Conservation (phyloP, 2,797 vertebrate genomes). For the Tenualosa ilisha region DNA sequence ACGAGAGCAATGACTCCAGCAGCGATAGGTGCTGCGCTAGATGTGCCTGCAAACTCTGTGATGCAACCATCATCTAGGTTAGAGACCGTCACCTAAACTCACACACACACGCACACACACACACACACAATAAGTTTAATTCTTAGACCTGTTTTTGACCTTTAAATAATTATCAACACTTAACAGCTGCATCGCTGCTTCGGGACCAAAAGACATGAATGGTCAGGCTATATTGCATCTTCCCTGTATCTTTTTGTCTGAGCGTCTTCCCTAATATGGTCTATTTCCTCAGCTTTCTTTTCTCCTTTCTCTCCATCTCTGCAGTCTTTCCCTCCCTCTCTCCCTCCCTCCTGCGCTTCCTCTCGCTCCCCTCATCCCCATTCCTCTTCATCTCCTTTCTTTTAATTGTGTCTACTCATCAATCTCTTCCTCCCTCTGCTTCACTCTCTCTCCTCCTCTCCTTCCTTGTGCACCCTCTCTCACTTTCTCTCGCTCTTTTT, state of each 20-base stretch:
- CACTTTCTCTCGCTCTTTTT: neutral
- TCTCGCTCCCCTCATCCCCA: neutral
- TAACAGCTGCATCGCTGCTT: too few species aligned
- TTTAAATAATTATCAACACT: too few species aligned
- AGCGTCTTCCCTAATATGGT: too few species aligned
- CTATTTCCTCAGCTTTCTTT: too few species aligned
- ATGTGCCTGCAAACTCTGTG: constrained; percentile 70
- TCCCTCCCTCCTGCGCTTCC: neutral
- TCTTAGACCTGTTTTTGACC: too few species aligned
- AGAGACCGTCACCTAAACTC: constrained; percentile 76
- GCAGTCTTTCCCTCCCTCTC: too few species aligned
- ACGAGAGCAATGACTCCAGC: constrained; percentile 65
- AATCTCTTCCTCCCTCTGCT: neutral
- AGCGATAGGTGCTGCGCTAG: constrained; percentile 61
- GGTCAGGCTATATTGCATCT: too few species aligned
- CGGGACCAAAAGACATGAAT: too few species aligned
- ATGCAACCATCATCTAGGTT: constrained; percentile 70
- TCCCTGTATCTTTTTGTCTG: too few species aligned
- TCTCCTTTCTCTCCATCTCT: too few species aligned
- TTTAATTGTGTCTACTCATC: neutral
- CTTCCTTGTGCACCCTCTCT: neutral
- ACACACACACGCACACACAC: constrained; percentile 30
- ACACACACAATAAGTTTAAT: neutral
- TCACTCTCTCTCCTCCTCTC: neutral
- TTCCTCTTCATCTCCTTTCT: constrained; percentile 27